Evolutionary conservation across 1,140 invertebrate species (phyloP).

Genomic region (Proctacanthus coquilletti): DNA sequence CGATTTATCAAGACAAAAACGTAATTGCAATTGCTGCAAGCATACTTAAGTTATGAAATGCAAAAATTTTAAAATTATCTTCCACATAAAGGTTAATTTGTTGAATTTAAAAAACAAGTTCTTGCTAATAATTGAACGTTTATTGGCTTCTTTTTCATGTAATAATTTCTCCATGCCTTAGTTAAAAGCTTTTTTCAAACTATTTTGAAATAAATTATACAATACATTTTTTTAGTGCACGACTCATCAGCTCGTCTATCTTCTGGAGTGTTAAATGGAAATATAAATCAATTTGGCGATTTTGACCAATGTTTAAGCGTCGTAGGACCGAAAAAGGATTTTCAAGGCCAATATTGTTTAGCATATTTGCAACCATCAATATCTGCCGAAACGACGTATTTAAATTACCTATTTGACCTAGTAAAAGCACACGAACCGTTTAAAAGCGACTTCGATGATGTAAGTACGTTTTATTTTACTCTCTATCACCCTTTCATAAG

Average conservation of each 20-base stretch:
- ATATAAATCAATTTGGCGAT: conserved; percentile 46
- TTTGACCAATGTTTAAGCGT: conserved; percentile 43
- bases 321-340: conserved; percentile 20
- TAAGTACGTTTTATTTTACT: conserved; percentile 31
- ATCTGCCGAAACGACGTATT: conserved; percentile 30
- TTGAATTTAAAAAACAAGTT: not conserved
- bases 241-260: conserved; percentile 42
- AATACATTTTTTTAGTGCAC: conserved; percentile 38
- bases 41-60: no score
- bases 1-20: no score
- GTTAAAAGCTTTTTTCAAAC: not conserved
- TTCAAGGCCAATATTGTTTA: conserved; percentile 45
- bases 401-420: conserved; percentile 38
- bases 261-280: conserved; percentile 43
- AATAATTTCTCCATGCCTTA: not conserved
- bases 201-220: conserved; percentile 1
- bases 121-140: not conserved
- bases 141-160: not conserved
- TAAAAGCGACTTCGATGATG: conserved; percentile 43
- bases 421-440: conserved; percentile 46
- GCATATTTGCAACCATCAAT: conserved; percentile 37
- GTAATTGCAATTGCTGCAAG: no score
- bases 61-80: not conserved
- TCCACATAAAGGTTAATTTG: not conserved
- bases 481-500: not conserved